Conservation (phyloP, 2,888 invertebrate species). For the Lydus trimaculatus region DNA sequence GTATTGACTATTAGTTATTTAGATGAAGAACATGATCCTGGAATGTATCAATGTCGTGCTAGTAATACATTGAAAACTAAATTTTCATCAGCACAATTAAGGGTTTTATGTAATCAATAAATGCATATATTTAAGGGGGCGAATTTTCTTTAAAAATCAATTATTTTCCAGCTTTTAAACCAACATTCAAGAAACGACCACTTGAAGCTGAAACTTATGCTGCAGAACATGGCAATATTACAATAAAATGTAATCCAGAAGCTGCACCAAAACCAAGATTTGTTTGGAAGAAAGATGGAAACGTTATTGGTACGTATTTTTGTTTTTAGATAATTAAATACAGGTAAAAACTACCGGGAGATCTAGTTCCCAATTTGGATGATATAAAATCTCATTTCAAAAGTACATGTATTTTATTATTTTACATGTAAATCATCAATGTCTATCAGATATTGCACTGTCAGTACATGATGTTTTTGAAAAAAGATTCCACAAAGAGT, state of each 20-base stretch:
- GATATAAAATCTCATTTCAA: no score
- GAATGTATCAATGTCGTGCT: conserved; percentile 95
- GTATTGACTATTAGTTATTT: conserved; percentile 78
- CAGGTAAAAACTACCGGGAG: no score
- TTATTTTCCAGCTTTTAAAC: conserved; percentile 67
- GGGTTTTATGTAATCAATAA: conserved; percentile 76
- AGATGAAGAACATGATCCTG: conserved; percentile 82
- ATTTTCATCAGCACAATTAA: conserved; percentile 88
- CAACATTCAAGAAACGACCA: conserved; percentile 89
- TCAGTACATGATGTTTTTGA: no score
- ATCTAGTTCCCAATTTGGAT: no score
- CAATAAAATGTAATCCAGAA: conserved; percentile 91
- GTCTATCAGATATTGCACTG: no score
- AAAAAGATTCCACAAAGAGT: no score
- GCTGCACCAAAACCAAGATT: conserved; percentile 91
- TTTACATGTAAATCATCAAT: no score
- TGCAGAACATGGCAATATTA: conserved; percentile 89
- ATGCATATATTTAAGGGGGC: no score
- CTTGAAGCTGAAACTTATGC: conserved; percentile 91
- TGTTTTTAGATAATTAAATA: no score
- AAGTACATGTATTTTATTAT: no score
- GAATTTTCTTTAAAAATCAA: not conserved
- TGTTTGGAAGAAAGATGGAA: conserved; percentile 89
- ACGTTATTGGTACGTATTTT: conserved; percentile 65
- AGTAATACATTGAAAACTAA: conserved; percentile 84